These are phyloP conservation scores for Embiotoca jacksoni DNA, from an alignment of 2,113 vertebrate species.

Conservation along the genomic window DNA sequence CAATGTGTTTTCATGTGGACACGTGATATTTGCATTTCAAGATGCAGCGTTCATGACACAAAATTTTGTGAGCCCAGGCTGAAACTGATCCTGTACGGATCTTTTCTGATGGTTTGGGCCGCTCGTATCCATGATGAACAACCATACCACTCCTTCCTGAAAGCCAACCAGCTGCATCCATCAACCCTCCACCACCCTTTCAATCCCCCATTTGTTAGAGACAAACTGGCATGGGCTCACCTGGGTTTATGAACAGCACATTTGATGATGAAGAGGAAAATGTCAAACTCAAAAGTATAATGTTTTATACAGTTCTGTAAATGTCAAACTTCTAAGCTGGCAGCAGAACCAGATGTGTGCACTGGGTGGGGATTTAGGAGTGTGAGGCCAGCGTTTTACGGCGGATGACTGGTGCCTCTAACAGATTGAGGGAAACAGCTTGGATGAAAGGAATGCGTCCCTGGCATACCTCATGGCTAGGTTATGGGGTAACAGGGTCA, in stretches of 20 bases:
- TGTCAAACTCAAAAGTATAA: slow-evolving; percentile 4
- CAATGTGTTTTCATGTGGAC: not conserved
- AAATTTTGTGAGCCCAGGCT: slow-evolving; percentile 17
- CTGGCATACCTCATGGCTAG: slow-evolving; percentile 22
- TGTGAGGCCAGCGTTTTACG: slow-evolving; percentile 15
- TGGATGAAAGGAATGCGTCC: slow-evolving; percentile 40
- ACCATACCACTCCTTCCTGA: slow-evolving; percentile 21
- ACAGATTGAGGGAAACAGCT: slow-evolving; percentile 31
- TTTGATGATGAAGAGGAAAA: not conserved
- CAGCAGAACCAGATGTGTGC: slow-evolving; percentile 3
- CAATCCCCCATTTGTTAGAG: slow-evolving; percentile 17
- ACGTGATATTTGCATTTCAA: slow-evolving; percentile 34
- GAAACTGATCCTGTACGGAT: slow-evolving; percentile 35
- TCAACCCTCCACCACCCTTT: slow-evolving; percentile 34
- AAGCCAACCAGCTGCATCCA: slow-evolving; percentile 13
- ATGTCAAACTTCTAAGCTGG: slow-evolving; percentile 1
- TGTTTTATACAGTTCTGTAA: not conserved
- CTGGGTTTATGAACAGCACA: slow-evolving; percentile 13
- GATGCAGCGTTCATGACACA: slow-evolving; percentile 19
- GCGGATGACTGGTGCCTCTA: not conserved
- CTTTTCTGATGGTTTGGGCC: slow-evolving; percentile 5
- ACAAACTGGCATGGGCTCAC: slow-evolving; percentile 29
- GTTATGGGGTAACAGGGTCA: slow-evolving; percentile 45
- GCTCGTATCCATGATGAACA: slow-evolving; percentile 6
- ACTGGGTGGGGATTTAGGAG: not conserved